phyloP scores from a whole-genome alignment of 2,113 vertebrate species.

The Crotalus viridis region DNA sequence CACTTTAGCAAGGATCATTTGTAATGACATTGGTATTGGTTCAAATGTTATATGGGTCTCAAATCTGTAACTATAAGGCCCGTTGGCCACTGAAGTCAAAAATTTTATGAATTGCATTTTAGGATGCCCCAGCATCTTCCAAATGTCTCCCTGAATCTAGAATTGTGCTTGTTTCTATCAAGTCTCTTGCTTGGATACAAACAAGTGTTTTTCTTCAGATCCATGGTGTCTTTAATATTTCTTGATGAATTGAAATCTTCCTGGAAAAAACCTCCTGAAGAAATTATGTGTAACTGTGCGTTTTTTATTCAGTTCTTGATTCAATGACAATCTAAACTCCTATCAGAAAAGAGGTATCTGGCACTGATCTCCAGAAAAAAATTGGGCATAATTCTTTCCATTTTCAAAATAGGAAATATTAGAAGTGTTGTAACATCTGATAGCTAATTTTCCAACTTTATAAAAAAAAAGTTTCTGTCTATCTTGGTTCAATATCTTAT shows the following conservation, averaged over 20 bases:
- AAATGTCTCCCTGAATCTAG: background rate
- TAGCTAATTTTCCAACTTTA: background rate
- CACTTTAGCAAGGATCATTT: background rate
- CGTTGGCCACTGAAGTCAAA: background rate
- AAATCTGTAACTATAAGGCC: background rate
- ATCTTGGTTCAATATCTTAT: background rate
- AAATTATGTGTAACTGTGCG: background rate
- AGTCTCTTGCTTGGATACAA: background rate
- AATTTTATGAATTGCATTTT: background rate
- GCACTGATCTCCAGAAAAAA: background rate
- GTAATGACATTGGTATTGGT: background rate
- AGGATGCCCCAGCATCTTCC: background rate
- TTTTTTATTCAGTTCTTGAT: background rate
- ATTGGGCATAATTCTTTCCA: background rate
- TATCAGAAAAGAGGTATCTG: background rate
- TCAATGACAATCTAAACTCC: background rate
- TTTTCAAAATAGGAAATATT: background rate
- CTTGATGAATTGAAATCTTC: background rate
- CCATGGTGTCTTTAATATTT: background rate
- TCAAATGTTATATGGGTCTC: background rate
- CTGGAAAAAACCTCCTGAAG: background rate
- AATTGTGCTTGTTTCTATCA: background rate
- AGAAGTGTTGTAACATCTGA: background rate
- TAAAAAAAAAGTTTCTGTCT: background rate
- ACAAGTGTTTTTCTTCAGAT: background rate